phyloP scores from a whole-genome alignment of 2,113 vertebrate genomes.

The Craseonycteris thonglongyai region DNA sequence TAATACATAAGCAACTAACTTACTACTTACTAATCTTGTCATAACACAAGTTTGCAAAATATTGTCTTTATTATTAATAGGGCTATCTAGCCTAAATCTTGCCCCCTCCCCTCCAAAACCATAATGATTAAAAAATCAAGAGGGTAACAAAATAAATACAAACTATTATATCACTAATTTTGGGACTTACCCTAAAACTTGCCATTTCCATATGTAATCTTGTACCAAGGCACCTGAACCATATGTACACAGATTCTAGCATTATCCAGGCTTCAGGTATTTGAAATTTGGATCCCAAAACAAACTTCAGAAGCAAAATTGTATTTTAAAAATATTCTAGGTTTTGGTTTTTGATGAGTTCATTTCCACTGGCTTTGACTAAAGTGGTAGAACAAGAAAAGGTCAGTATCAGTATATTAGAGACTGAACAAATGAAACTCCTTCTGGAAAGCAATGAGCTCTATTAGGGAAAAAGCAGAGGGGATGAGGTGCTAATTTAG shows the following conservation, averaged over 20 bases:
- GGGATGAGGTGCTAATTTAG: neutral
- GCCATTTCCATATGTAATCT: neutral
- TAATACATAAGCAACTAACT: neutral
- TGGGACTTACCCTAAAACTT: neutral
- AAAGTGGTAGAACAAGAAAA: neutral
- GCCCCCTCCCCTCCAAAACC: rapidly evolving
- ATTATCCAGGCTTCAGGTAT: neutral
- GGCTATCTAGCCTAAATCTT: neutral
- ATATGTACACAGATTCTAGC: neutral
- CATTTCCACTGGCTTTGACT: neutral
- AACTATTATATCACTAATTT: neutral
- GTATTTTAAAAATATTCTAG: neutral
- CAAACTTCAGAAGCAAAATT: neutral
- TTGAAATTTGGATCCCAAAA: neutral
- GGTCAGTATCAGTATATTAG: rapidly evolving
- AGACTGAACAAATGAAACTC: neutral
- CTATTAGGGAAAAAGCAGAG: neutral
- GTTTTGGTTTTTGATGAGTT: neutral
- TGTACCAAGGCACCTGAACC: neutral
- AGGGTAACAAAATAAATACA: neutral
- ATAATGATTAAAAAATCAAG: neutral
- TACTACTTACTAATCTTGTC: neutral
- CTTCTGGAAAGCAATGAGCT: neutral
- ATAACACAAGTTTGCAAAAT: neutral
- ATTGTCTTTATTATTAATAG: neutral